Conservation (phyloP, 2,888 invertebrate species). For the Chrysodeixis includens region DNA sequence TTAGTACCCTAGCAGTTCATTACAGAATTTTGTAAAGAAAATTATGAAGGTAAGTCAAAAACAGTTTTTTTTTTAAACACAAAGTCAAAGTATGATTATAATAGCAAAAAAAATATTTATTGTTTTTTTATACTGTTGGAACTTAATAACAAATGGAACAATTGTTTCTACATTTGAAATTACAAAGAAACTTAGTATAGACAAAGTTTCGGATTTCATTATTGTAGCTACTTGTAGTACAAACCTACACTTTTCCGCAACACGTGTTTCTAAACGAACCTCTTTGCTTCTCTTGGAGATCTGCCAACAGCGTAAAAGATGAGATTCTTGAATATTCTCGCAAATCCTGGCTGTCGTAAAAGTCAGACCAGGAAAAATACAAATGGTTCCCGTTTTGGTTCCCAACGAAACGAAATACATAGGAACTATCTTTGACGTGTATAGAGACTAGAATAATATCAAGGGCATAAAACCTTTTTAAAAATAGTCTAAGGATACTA, state of each 20-base stretch:
- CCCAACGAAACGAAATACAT: conserved; percentile 8
- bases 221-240: neutral
- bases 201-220: neutral
- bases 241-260: neutral
- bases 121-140: too few relatives aligned
- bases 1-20: too few relatives aligned
- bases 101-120: too few relatives aligned
- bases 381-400: neutral
- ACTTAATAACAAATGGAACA: too few relatives aligned
- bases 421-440: neutral
- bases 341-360: conserved; percentile 16
- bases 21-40: too few relatives aligned
- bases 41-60: too few relatives aligned
- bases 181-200: neutral
- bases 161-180: neutral
- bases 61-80: too few relatives aligned
- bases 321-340: neutral
- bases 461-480: too few relatives aligned
- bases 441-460: neutral
- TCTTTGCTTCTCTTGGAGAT: conserved; percentile 6
- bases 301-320: conserved; percentile 17
- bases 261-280: neutral
- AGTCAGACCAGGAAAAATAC: conserved; percentile 10
- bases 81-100: too few relatives aligned
- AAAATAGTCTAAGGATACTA: too few relatives aligned